phyloP scores from a whole-genome alignment of 2,888 invertebrate species.

The Coecobrya sp. region DNA sequence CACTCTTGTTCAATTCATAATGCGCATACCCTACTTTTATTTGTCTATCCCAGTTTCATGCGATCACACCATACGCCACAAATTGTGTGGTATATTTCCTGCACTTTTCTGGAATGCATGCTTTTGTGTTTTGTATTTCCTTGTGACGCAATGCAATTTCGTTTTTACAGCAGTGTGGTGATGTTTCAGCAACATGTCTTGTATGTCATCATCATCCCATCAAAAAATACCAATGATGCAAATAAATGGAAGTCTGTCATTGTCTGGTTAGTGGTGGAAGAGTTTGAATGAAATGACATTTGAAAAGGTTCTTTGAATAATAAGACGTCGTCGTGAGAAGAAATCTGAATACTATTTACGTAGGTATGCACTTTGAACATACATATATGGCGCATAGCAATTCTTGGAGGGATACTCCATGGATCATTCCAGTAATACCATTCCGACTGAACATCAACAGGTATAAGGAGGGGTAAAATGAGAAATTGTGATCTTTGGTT shows the following conservation, averaged over 20 bases:
- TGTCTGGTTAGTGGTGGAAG: not conserved
- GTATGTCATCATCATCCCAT: not conserved
- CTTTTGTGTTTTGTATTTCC: not conserved
- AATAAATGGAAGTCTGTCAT: not conserved
- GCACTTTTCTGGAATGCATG: not conserved
- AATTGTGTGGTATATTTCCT: too few species aligned
- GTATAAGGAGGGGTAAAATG: constrained; percentile 1
- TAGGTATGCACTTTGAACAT: too few species aligned
- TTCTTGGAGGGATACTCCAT: too few species aligned
- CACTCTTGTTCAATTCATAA: too few species aligned
- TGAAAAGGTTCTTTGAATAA: constrained; percentile 7
- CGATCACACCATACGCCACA: too few species aligned
- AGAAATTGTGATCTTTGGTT: not conserved
- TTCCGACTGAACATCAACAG: not conserved
- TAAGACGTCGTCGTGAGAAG: not conserved
- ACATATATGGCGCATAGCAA: too few species aligned
- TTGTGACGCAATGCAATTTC: not conserved
- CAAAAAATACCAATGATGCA: not conserved
- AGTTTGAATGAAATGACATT: constrained; percentile 4
- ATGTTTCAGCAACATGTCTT: not conserved
- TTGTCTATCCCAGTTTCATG: too few species aligned
- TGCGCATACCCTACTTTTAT: too few species aligned
- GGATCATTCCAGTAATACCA: too few species aligned
- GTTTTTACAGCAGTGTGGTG: not conserved
- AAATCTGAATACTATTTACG: not conserved